Evolutionary conservation across 2,888 invertebrate species (phyloP).

Genomic region (Tupiocoris notatus): DNA sequence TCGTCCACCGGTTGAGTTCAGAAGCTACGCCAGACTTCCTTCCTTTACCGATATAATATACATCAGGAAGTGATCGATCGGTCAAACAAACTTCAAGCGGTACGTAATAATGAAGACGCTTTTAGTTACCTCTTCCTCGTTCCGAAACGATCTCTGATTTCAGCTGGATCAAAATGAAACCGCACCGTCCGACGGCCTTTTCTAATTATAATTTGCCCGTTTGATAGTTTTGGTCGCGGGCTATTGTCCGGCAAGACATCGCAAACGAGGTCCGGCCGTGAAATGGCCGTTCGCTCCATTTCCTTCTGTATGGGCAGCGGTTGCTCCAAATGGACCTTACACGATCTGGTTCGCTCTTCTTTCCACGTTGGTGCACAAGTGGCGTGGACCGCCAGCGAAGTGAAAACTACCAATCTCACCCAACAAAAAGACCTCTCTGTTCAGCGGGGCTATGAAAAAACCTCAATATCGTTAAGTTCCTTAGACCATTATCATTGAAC

Average conservation of each 20-base stretch:
- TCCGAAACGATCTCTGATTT: no score
- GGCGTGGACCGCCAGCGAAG: background rate
- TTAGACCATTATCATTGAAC: no score
- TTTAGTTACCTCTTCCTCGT: no score
- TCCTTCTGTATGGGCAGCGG: slow-evolving; percentile 6
- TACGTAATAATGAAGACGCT: no score
- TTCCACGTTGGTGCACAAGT: slow-evolving; percentile 18
- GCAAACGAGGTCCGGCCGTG: slow-evolving; percentile 20
- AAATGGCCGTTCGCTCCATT: slow-evolving; percentile 25
- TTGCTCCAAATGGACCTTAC: background rate
- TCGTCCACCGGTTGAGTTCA: no score
- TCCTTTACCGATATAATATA: background rate
- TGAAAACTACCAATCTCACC: slow-evolving; percentile 8
- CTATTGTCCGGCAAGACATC: slow-evolving; percentile 3
- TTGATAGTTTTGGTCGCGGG: slow-evolving; percentile 6
- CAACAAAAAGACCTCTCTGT: background rate
- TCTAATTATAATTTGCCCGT: slow-evolving; percentile 9
- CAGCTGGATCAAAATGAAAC: no score
- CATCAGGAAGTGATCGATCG: slow-evolving; percentile 20
- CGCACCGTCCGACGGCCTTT: no score
- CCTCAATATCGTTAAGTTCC: no score
- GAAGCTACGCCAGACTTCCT: background rate
- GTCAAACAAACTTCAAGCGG: no score
- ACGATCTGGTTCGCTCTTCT: background rate
- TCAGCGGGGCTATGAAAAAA: no score